Percentiles rank a stretch among this genome's conserved stretches.
These are phyloP conservation scores for Trichonephila clavata DNA, from an alignment of 1,140 invertebrate genomes.

Conservation along the genomic window DNA sequence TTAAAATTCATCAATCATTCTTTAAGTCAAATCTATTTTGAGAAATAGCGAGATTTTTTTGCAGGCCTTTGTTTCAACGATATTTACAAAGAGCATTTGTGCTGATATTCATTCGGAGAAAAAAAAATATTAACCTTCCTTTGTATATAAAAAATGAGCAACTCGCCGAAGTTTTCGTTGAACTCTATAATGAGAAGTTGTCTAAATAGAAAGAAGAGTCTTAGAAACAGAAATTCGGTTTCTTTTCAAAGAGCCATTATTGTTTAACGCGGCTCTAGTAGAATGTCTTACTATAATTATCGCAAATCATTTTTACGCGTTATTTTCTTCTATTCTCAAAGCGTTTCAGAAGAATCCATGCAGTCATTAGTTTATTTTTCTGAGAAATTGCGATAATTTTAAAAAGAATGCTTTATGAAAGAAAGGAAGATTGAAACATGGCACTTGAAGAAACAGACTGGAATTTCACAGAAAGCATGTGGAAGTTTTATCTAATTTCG, in stretches of 20 bases:
- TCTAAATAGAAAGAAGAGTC: not conserved
- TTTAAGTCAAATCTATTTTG: not conserved
- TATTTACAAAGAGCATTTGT: too few relatives aligned
- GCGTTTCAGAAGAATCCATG: not conserved
- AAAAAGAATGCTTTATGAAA: not conserved
- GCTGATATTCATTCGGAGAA: not conserved
- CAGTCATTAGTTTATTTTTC: not conserved
- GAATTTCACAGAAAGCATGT: not conserved
- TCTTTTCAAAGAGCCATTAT: not conserved
- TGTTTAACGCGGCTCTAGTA: not conserved
- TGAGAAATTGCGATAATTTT: not conserved
- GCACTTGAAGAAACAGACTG: too few relatives aligned
- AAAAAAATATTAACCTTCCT: not conserved
- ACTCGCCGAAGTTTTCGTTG: not conserved
- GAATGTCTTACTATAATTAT: not conserved
- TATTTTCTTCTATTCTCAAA: not conserved
- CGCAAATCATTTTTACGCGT: not conserved
- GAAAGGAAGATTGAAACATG: too few relatives aligned
- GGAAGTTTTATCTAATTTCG: not conserved
- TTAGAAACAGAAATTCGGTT: not conserved
- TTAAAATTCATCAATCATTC: not conserved
- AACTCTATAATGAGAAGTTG: constrained; percentile 23
- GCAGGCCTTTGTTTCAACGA: too few relatives aligned
- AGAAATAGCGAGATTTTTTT: too few relatives aligned
- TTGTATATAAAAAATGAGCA: not conserved